Evolutionary conservation across 2,797 vertebrate genomes (phyloP), one percentile per base, ranked within the genome.

Genomic region (Rhodeus uyekii): DNA sequence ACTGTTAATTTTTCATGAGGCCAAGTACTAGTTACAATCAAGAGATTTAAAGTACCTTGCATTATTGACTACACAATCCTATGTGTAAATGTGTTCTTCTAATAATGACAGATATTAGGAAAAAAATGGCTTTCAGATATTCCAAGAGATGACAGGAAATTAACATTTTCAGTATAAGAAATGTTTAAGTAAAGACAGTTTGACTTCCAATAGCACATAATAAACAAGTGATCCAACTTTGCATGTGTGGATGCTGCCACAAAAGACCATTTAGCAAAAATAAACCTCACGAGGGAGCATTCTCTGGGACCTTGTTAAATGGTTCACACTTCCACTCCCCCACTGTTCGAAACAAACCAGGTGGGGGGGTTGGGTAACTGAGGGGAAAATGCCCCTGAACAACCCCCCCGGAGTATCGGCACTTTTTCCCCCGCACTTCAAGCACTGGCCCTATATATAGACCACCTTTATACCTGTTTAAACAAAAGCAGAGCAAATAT

Each of bases 401-500:
- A 48, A 48, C 48, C 50, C 50, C n/a, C 22, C 50, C 22, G 46
- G 46, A 48, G 16, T 48, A 48, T 6, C 5, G 9, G 22, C 50
- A 55, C 50, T 55, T 55, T 55, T 48, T n/a, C 5, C 1, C 50
- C 22, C 50, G 9, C 22, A 55, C 50, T 55, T 55, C 50, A 55
- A 55, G 50, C 50, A 55, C 50, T 24, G 3, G 64, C 46, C 27
- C 58, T 8, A 7, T 44, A 58, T 29, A 72, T 46, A 60, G 82
- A 82, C 88, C 85, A 58, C 80, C 84, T 85, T 83, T 82, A 29
- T 60, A 61, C 80, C 80, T 61, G 32, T 50, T 81, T 84, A 89
- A 91, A 92, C 86, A 88, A 88, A 85, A 90, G 78, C 58, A 77
- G 67, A 83, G 86, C 84, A 88, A 85, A 89, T 89, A 92, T 91